phyloP scores from a whole-genome alignment of 2,797 vertebrate species.

The Poecilia picta region DNA sequence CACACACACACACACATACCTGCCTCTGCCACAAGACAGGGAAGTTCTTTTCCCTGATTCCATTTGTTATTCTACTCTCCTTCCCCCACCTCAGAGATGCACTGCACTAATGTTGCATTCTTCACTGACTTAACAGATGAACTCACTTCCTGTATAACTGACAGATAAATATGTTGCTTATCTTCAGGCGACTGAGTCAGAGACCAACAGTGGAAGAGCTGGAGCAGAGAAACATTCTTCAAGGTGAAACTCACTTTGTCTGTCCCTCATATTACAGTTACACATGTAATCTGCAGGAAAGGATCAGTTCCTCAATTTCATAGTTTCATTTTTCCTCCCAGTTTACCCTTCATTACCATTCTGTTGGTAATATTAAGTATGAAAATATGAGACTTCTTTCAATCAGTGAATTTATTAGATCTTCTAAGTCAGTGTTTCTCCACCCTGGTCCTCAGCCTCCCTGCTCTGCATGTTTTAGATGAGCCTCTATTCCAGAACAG shows the following conservation, averaged over 20 bases:
- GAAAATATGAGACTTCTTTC: no score
- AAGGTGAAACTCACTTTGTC: conserved; percentile 79
- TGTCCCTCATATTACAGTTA: neutral
- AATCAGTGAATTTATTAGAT: neutral
- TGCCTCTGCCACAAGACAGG: neutral
- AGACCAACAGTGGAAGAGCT: conserved; percentile 91
- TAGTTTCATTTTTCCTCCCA: neutral
- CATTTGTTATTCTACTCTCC: neutral
- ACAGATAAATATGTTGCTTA: neutral
- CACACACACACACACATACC: neutral
- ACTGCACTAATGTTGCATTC: no score
- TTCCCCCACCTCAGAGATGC: neutral
- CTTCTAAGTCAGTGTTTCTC: neutral
- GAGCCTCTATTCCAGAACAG: no score
- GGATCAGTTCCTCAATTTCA: neutral
- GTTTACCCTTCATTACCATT: neutral
- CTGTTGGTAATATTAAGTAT: neutral
- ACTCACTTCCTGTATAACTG: neutral
- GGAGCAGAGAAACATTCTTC: conserved; percentile 96
- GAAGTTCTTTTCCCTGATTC: neutral
- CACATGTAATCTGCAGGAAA: neutral
- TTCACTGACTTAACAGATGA: neutral
- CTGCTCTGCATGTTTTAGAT: no score
- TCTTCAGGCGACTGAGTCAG: conserved; percentile 90
- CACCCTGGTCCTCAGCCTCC: no score